Conservation (phyloP, 2,888 invertebrate species). For the Thereva unica region DNA sequence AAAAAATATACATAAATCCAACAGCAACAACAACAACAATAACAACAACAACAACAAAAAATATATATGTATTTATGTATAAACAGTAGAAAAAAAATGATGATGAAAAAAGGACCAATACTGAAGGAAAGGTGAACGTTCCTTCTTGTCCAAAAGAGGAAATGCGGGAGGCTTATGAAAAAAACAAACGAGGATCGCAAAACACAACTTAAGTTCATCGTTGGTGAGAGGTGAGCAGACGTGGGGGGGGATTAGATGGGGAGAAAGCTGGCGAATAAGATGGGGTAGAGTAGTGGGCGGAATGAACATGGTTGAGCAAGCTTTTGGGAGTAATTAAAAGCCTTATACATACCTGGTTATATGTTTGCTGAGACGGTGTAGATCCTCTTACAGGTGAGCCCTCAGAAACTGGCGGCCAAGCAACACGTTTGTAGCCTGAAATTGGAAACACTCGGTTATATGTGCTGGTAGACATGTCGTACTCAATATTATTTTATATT, state of each 20-base stretch:
- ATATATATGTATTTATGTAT: conserved; percentile 36
- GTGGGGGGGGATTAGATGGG: conserved; percentile 2
- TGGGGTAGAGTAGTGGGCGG: background rate
- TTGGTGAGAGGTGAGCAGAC: background rate
- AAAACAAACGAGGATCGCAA: conserved; percentile 16
- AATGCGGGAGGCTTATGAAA: background rate
- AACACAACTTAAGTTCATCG: background rate
- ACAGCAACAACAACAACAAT: conserved; percentile 17
- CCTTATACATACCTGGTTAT: conserved; percentile 30
- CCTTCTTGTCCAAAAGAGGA: too few relatives aligned
- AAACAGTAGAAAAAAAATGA: conserved; percentile 26
- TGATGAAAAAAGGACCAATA: background rate
- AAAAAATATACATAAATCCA: conserved; percentile 4
- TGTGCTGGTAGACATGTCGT: conserved; percentile 1
- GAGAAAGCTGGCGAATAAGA: background rate
- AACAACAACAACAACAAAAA: conserved; percentile 40
- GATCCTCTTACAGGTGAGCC: conserved; percentile 66
- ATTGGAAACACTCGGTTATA: conserved; percentile 47
- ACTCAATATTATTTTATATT: background rate
- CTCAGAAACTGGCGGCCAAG: conserved; percentile 80
- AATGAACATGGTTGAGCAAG: background rate
- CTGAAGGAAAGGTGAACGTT: too few relatives aligned
- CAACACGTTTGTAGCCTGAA: conserved; percentile 81
- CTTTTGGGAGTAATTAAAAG: background rate
- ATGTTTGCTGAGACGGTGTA: conserved; percentile 52